Evolutionary conservation across 2,113 vertebrate genomes (phyloP).

Genomic region (Taxidea taxus): DNA sequence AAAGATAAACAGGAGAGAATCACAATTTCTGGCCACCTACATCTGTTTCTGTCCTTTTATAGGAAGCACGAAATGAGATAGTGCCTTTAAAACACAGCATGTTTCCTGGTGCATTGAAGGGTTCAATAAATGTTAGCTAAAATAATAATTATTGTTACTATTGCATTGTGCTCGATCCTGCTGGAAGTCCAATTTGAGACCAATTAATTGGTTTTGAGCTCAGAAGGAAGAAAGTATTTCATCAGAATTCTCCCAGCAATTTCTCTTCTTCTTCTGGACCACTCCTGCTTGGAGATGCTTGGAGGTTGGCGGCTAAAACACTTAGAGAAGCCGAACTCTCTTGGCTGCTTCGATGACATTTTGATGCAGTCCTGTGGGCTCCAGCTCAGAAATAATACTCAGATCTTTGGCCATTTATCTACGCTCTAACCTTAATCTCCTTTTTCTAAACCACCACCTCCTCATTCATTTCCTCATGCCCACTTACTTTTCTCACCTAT

Average conservation of each 20-base stretch:
- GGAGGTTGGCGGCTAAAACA: background rate
- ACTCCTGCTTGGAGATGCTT: background rate
- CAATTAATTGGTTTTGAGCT: constrained; percentile 8
- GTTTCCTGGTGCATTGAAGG: background rate
- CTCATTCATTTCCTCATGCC: background rate
- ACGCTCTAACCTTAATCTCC: background rate
- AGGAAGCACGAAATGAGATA: background rate
- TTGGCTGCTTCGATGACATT: background rate
- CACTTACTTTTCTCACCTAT: background rate
- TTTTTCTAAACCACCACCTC: background rate
- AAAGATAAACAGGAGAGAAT: background rate
- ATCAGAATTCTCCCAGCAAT: background rate
- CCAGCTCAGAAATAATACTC: background rate
- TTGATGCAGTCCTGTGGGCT: background rate
- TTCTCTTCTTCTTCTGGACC: background rate
- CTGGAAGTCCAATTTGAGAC: background rate
- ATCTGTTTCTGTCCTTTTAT: background rate
- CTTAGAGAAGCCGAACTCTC: background rate
- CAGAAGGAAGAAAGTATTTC: constrained; percentile 15
- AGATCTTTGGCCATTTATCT: background rate
- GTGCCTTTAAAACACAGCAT: constrained; percentile 23
- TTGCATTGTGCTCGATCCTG: background rate
- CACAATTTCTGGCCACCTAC: background rate
- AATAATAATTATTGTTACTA: constrained; percentile 36
- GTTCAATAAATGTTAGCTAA: background rate